Conservation (phyloP, 2,888 invertebrate genomes). For the Aphidoletes aphidimyza region DNA sequence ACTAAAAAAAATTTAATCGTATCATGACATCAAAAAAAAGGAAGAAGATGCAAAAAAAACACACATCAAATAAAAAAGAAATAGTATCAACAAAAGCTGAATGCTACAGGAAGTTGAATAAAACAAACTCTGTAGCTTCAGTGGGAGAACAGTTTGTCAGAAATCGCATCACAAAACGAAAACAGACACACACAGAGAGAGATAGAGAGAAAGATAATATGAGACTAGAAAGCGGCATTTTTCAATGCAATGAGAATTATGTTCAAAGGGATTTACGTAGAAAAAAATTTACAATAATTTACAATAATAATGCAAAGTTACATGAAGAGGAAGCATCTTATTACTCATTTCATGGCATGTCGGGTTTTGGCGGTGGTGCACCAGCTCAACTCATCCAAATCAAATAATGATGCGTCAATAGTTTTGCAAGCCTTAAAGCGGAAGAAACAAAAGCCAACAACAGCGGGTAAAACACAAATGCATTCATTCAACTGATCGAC, state of each 20-base stretch:
- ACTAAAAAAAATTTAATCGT: neutral
- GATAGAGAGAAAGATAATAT: too few relatives aligned
- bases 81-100: neutral
- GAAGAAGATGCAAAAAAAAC: neutral
- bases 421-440: neutral
- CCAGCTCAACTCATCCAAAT: too few relatives aligned
- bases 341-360: constrained; percentile 11
- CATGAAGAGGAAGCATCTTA: neutral
- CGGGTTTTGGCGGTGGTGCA: neutral
- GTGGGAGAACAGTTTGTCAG: neutral
- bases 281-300: neutral
- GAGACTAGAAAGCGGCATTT: neutral
- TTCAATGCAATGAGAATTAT: neutral
- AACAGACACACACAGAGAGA: too few relatives aligned
- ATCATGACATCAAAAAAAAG: constrained; percentile 21
- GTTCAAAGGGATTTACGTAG: neutral
- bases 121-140: neutral
- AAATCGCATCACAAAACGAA: neutral
- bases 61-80: neutral
- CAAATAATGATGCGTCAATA: constrained; percentile 36
- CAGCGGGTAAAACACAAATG: neutral
- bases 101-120: neutral
- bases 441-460: constrained; percentile 2
- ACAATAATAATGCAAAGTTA: constrained; percentile 9
- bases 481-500: neutral